Percentiles rank a stretch among this genome's conserved stretches.
phyloP scores from a whole-genome alignment of 2,888 invertebrate species.

The Mesodorylaimus sp. region DNA sequence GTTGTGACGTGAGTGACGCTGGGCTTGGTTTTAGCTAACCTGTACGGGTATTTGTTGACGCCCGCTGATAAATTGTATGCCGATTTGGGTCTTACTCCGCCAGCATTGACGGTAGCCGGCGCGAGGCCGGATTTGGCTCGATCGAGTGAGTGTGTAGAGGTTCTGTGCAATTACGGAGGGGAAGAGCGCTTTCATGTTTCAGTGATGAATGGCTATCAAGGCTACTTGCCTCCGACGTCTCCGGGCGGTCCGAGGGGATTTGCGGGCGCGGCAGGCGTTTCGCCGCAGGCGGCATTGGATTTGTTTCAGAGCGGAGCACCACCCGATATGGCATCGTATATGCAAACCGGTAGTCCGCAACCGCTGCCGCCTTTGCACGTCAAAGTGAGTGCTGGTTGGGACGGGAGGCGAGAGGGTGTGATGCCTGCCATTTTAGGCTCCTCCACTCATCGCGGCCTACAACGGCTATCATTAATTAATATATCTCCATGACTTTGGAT shows the following conservation, averaged over 20 bases:
- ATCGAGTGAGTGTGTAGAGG: too few relatives aligned
- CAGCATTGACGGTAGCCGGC: neutral
- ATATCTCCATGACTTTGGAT: too few relatives aligned
- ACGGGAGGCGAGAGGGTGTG: neutral
- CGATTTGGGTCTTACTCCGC: neutral
- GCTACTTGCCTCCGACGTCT: neutral
- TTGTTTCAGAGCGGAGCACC: neutral
- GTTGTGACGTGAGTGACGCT: too few relatives aligned
- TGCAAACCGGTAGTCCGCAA: slow-evolving; percentile 3
- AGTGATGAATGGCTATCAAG: slow-evolving; percentile 2
- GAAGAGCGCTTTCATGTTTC: neutral
- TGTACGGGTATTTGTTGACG: neutral
- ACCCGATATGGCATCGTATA: slow-evolving; percentile 1
- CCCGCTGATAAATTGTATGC: slow-evolving; percentile 4
- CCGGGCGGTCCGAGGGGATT: neutral
- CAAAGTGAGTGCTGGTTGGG: neutral
- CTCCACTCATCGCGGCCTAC: neutral
- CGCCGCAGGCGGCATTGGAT: neutral
- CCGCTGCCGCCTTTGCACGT: slow-evolving; percentile 3
- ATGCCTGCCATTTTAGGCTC: neutral
- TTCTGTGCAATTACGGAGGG: neutral
- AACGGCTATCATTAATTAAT: slow-evolving; percentile 3
- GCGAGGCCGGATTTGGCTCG: slow-evolving; percentile 1
- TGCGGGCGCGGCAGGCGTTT: neutral
- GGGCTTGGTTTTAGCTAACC: neutral